Conservation (phyloP, 2,797 vertebrate species). For the Myotis daubentonii region DNA sequence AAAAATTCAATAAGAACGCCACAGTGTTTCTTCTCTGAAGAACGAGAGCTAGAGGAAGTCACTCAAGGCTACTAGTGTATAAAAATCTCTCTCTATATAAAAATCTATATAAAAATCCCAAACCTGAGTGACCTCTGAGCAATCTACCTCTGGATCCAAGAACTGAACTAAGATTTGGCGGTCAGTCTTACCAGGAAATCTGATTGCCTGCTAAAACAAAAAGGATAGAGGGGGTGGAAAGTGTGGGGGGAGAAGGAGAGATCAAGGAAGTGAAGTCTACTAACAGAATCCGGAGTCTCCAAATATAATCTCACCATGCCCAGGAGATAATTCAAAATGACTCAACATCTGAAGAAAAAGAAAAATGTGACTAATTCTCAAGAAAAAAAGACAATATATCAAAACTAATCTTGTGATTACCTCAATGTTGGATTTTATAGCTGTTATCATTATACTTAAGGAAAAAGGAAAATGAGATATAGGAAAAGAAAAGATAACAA, state of each 20-base stretch:
- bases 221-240: neutral
- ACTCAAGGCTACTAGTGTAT: neutral
- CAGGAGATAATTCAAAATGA: neutral
- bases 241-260: rapidly evolving
- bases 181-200: neutral
- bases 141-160: neutral
- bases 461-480: neutral
- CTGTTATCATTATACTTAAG: neutral
- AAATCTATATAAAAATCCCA: neutral
- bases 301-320: neutral
- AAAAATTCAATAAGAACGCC: neutral
- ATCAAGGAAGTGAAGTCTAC: neutral
- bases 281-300: neutral
- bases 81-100: neutral
- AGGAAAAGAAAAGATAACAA: neutral
- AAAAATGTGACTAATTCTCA: neutral
- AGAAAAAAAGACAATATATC: neutral
- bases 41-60: neutral
- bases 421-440: neutral
- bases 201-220: neutral
- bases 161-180: neutral
- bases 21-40: neutral
- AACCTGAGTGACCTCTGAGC: neutral
- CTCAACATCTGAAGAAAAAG: neutral
- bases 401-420: neutral